Conservation (phyloP, 1,140 invertebrate genomes). For the Phortica variegata region DNA sequence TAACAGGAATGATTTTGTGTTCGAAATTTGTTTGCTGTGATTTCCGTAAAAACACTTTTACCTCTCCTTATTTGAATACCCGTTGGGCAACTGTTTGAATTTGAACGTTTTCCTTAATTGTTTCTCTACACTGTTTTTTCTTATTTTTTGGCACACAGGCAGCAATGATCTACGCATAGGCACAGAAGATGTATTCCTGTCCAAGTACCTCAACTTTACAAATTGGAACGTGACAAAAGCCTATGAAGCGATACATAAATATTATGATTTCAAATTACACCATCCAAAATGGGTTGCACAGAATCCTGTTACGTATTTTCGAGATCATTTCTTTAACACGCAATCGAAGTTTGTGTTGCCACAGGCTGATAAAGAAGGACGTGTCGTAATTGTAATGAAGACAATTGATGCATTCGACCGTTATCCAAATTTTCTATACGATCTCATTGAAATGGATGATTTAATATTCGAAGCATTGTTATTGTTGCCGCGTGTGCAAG, state of each 20-base stretch:
- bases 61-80: too few species aligned
- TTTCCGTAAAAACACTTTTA: too few species aligned
- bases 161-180: conserved; percentile 34
- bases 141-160: conserved; percentile 23
- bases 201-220: conserved; percentile 40
- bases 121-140: not conserved
- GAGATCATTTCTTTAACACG: conserved; percentile 30
- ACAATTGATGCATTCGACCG: conserved; percentile 45
- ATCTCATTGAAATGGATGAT: conserved; percentile 50
- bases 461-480: conserved; percentile 48
- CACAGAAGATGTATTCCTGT: conserved; percentile 39
- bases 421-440: conserved; percentile 43
- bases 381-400: conserved; percentile 43
- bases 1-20: too few species aligned
- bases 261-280: conserved; percentile 45
- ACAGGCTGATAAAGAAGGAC: conserved; percentile 37
- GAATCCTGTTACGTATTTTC: conserved; percentile 35
- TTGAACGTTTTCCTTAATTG: too few species aligned
- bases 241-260: conserved; percentile 38
- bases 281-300: conserved; percentile 47
- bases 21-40: too few species aligned
- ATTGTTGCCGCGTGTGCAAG: conserved; percentile 38
- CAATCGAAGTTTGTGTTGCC: conserved; percentile 46
- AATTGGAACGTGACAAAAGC: conserved; percentile 40
- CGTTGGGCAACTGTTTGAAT: too few species aligned